Base-by-base conservation (phyloP, 2,888 invertebrate species). In the Leptura quadrifasciata region DNA sequence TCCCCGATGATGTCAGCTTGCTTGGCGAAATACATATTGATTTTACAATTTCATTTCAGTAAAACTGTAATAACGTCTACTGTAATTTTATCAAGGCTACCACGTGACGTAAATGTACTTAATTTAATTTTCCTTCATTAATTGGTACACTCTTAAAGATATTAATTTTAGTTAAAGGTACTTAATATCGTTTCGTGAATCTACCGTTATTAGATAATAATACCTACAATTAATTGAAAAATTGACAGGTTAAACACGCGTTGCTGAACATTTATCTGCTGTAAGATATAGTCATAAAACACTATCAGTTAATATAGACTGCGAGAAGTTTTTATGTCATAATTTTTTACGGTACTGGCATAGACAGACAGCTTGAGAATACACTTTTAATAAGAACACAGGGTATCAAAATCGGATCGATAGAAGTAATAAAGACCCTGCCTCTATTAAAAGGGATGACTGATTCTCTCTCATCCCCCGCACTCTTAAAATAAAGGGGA, bases 351-450 rank as follows among this genome's bases (percentile, higher is more conserved):
- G 31, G 24, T 69, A 61, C 60, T 60, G 70, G 73, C 70, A 65
- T 60, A 68, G 70, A 65, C 61, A 57, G 77, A 73, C 64, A 73
- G 65, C 70, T 65, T 64, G 71, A 73, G 76, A 73, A 76, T 79
- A 77, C 72, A 76, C 76, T 81, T 80, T 81, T 80, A 80, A 80
- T 81, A 78, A 80, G 69, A 70, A 76, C 76, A 77, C 76, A 76
- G 74, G 78, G 76, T 76, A 76, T 76, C 76, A 79, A 76, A 77
- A 79, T 68, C 72, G 75, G 81, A 82, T 82, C 83, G 81, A 83
- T 83, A 79, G 71, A 80, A 78, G 80, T 83, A 82, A 83, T 83
- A 83, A 83, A 80, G 80, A 77, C 77, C 78, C 76, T 75, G 76
- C 78, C 79, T 77, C 79, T 77, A 75, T 80, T 78, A 79, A 77